Base-by-base conservation (phyloP, 2,797 vertebrate species). In the Cryptoprocta ferox region DNA sequence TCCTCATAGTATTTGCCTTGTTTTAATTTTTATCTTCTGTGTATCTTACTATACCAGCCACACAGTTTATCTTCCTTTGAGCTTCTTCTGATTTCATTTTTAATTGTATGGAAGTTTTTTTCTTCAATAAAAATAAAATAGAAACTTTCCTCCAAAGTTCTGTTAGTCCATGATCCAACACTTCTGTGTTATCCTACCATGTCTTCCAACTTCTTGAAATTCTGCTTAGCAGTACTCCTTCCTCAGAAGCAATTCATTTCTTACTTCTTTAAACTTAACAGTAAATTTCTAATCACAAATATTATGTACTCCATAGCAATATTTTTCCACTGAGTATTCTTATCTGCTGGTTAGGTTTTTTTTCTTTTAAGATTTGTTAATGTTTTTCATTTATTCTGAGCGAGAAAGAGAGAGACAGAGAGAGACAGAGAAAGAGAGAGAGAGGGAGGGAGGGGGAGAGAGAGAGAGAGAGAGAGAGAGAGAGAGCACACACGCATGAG, bases 21-120 rank as follows among this genome's bases (percentile, higher is more conserved):
- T 73, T 71, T 97, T 82, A 32, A 96, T n/a, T 88, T 84, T 78
- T 78, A 89, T 82, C 50, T 86, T 94, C 48, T 14, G 0, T 50
- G 28, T 42, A 79, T 28, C n/a, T 90, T 90, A 83, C 24, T 59
- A 26, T 30, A 6, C 3, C 39, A 93, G 13, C 13, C 35, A 81
- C n/a, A 89, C 18, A 66, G n/a, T 63, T 50, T n/a, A 59, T 81
- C 53, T 79, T 83, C 19, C 45, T 73, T 87, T 35, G 12, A 86
- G 10, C 1, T 42, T 61, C 73, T 68, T 76, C 12, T 12, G 68
- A 56, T 48, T 92, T 71, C n/a, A 50, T 65, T 89, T 88, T 80
- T 66, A n/a, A 42, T 30, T 85, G 19, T 66, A 26, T 50, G 7
- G 6, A 14, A 15, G 13, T 50, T 21, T 32, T 39, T 42, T 30